phyloP scores from a whole-genome alignment of 1,140 invertebrate genomes.

The Ctenoplectra terminalis region DNA sequence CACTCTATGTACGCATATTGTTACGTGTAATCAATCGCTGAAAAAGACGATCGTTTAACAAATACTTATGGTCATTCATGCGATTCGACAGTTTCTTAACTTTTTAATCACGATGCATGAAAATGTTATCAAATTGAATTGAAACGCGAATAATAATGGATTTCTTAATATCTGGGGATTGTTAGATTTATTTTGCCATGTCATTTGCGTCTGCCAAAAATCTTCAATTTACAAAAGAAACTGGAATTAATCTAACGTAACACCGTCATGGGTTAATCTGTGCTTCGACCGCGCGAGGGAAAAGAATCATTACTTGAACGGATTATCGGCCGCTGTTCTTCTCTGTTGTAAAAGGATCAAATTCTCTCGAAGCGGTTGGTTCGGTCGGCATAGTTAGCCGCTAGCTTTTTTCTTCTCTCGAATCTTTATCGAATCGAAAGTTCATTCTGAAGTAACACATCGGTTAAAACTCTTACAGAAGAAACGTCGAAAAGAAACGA shows the following conservation, averaged over 20 bases:
- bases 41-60: too few relatives aligned
- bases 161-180: not conserved
- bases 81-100: too few relatives aligned
- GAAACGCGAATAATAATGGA: too few relatives aligned
- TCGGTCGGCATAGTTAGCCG: not conserved
- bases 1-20: too few relatives aligned
- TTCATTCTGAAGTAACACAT: conserved; percentile 48
- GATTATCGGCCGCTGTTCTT: conserved; percentile 16
- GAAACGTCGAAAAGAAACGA: not conserved
- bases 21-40: too few relatives aligned
- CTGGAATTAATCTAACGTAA: not conserved
- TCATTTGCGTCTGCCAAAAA: not conserved
- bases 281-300: not conserved
- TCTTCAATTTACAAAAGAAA: not conserved
- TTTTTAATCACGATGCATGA: too few relatives aligned
- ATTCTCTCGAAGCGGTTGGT: conserved; percentile 14
- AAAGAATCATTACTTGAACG: conserved; percentile 28
- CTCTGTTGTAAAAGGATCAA: conserved; percentile 36
- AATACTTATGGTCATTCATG: too few relatives aligned
- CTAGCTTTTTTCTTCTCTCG: not conserved
- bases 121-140: too few relatives aligned
- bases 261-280: not conserved
- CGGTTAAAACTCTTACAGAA: conserved; percentile 39
- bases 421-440: conserved; percentile 49
- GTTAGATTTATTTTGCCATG: not conserved